These are phyloP conservation scores for Ditylenchus dipsaci DNA, from an alignment of 1,140 invertebrate genomes.

Conservation along the genomic window DNA sequence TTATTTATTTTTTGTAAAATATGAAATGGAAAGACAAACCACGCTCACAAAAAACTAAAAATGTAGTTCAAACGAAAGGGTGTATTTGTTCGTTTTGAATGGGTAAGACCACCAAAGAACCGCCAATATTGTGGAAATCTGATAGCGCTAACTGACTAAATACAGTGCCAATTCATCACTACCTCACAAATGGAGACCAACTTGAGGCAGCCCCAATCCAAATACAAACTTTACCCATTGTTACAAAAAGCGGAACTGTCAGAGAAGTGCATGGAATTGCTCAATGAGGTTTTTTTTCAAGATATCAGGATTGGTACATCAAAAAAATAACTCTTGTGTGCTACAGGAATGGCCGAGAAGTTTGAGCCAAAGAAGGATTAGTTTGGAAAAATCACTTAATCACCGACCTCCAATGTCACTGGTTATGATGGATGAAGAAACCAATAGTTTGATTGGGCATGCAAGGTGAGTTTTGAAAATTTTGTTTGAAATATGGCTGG, in stretches of 20 bases:
- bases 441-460: constrained; percentile 23
- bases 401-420: constrained; percentile 26
- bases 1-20: too few relatives aligned
- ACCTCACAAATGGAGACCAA: too few relatives aligned
- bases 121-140: too few relatives aligned
- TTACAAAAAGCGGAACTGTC: constrained; percentile 14
- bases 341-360: constrained; percentile 30
- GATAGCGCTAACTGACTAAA: too few relatives aligned
- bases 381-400: constrained; percentile 5
- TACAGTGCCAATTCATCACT: too few relatives aligned
- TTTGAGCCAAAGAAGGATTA: constrained; percentile 3
- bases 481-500: too few relatives aligned
- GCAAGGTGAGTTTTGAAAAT: too few relatives aligned
- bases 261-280: constrained; percentile 26
- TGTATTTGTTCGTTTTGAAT: too few relatives aligned
- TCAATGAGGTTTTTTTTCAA: constrained; percentile 25
- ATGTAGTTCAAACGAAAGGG: too few relatives aligned
- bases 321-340: neutral
- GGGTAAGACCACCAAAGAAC: too few relatives aligned
- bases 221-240: constrained; percentile 13
- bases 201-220: neutral
- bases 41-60: too few relatives aligned
- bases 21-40: too few relatives aligned
- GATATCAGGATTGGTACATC: neutral
- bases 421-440: constrained; percentile 13